Conservation (phyloP, 2,888 invertebrate species). For the Uropetala carovei region DNA sequence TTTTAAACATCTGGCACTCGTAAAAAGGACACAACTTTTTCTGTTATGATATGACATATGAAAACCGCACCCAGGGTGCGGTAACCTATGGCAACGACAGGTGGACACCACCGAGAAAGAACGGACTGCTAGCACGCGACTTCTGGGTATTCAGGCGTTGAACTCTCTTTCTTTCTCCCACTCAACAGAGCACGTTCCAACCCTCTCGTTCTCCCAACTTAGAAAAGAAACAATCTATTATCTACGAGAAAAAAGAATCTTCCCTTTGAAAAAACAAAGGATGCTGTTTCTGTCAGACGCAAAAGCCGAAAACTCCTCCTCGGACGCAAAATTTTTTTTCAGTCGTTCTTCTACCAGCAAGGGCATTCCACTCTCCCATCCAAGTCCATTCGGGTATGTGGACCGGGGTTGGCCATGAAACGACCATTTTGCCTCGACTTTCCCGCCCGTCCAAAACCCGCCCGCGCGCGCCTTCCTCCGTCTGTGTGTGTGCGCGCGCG, state of each 20-base stretch:
- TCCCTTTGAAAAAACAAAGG: too few relatives aligned
- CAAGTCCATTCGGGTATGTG: background rate
- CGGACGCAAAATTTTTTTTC: background rate
- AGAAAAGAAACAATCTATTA: too few relatives aligned
- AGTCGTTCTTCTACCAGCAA: background rate
- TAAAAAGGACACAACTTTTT: too few relatives aligned
- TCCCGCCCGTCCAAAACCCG: background rate
- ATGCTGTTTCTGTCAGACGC: too few relatives aligned
- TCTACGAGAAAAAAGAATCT: background rate
- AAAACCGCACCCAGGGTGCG: too few relatives aligned
- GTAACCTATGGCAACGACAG: too few relatives aligned
- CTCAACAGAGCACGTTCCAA: background rate
- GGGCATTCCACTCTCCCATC: background rate
- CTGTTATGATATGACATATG: too few relatives aligned
- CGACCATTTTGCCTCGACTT: background rate
- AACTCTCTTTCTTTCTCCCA: background rate
- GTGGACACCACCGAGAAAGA: too few relatives aligned
- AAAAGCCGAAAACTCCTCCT: too few relatives aligned
- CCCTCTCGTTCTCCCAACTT: too few relatives aligned
- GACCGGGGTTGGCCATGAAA: background rate
- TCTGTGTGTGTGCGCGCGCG: background rate
- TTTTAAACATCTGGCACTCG: too few relatives aligned
- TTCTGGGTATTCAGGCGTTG: background rate
- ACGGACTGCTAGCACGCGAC: background rate
- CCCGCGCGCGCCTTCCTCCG: background rate